Conservation (phyloP, 1,140 invertebrate genomes). For the Drosophila bocki region DNA sequence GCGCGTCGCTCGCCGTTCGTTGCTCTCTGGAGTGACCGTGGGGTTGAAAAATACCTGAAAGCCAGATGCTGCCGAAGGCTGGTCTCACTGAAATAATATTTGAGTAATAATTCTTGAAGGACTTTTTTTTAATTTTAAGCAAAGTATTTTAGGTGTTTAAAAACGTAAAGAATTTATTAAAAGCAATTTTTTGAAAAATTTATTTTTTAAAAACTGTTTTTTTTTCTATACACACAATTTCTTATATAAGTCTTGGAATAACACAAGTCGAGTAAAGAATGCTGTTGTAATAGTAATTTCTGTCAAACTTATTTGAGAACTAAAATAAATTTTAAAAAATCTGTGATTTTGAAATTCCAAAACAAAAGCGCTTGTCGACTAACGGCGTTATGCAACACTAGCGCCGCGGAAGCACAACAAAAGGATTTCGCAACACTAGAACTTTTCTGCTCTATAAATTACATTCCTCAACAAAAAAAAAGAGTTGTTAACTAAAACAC, state of each 20-base stretch:
- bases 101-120: not conserved
- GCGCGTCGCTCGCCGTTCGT: conserved; percentile 37
- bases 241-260: not conserved
- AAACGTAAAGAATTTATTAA: not conserved
- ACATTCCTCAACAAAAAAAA: conserved; percentile 24
- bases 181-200: not conserved
- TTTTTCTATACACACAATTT: not conserved
- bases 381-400: conserved; percentile 28
- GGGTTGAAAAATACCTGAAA: not conserved
- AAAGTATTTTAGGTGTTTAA: not conserved
- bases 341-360: not conserved
- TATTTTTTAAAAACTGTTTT: not conserved
- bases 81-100: conserved; percentile 1
- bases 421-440: conserved; percentile 48
- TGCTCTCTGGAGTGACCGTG: conserved; percentile 10
- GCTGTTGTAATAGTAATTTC: not conserved
- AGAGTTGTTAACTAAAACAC: conserved; percentile 22
- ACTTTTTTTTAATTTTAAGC: not conserved
- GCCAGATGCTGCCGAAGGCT: not conserved
- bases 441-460: conserved; percentile 40
- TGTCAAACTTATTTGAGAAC: too few relatives aligned
- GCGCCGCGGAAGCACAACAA: conserved; percentile 20
- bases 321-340: not conserved
- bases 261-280: not conserved
- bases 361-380: not conserved